phyloP scores from a whole-genome alignment of 2,888 invertebrate species.

The Linyphia triangularis region DNA sequence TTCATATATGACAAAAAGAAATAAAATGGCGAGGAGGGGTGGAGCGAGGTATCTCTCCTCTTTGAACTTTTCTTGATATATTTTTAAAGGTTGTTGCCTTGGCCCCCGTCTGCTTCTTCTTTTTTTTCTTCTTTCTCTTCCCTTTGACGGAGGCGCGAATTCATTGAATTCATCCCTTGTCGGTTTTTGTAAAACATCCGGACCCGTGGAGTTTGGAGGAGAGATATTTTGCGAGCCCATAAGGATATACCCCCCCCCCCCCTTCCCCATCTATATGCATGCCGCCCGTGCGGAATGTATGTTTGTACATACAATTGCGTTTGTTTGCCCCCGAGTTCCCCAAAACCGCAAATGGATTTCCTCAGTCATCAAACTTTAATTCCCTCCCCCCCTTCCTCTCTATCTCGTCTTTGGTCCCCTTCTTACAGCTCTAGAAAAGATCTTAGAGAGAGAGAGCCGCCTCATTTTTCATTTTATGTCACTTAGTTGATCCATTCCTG shows the following conservation, averaged over 20 bases:
- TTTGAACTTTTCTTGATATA: constrained; percentile 66
- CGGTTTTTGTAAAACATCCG: constrained; percentile 73
- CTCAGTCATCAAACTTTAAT: constrained; percentile 74
- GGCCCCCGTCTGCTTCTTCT: constrained; percentile 14
- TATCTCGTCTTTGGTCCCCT: not conserved
- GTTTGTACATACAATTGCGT: constrained; percentile 33
- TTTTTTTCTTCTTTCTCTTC: constrained; percentile 17
- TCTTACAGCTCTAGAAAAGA: not conserved
- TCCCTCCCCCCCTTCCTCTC: constrained; percentile 34
- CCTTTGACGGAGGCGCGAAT: constrained; percentile 66
- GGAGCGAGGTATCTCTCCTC: constrained; percentile 37
- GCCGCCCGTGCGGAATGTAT: constrained; percentile 12
- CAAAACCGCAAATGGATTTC: constrained; percentile 73
- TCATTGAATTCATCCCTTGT: constrained; percentile 72
- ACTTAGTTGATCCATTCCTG: constrained; percentile 28
- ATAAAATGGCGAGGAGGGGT: constrained; percentile 19
- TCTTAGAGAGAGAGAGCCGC: not conserved
- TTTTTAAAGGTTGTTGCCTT: constrained; percentile 70
- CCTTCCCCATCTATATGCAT: not conserved
- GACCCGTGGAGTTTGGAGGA: constrained; percentile 59
- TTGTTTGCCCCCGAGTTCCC: constrained; percentile 43
- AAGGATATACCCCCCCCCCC: constrained; percentile 54
- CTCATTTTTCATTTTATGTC: constrained; percentile 50
- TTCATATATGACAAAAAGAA: constrained; percentile 71
- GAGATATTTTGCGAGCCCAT: constrained; percentile 72